phyloP scores from a whole-genome alignment of 2,113 vertebrate genomes.

The Psettodes erumei region DNA sequence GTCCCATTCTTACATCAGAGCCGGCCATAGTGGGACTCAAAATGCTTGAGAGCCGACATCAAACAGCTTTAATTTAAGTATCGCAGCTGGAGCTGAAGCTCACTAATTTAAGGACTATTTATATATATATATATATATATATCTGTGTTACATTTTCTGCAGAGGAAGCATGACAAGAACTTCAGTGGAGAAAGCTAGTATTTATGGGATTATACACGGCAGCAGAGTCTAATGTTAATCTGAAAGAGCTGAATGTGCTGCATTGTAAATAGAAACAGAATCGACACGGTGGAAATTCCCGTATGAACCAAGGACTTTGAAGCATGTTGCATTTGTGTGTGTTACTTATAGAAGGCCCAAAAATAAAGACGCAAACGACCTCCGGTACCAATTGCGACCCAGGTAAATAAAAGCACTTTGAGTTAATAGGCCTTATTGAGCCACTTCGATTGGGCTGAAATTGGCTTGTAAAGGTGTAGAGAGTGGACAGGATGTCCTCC shows the following conservation, averaged over 20 bases:
- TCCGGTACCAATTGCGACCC: slow-evolving; percentile 1
- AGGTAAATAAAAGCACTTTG: slow-evolving; percentile 58
- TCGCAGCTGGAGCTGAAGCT: slow-evolving; percentile 1
- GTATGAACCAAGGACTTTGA: slow-evolving; percentile 18
- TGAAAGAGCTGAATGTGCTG: slow-evolving; percentile 25
- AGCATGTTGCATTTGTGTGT: slow-evolving; percentile 9
- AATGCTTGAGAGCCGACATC: slow-evolving; percentile 43
- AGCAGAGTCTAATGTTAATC: slow-evolving; percentile 18
- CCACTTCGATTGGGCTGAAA: slow-evolving; percentile 60
- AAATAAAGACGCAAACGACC: slow-evolving; percentile 41
- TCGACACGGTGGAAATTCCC: slow-evolving; percentile 8
- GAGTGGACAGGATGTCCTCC: slow-evolving; percentile 45
- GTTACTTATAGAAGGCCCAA: slow-evolving; percentile 18
- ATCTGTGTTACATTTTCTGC: slow-evolving; percentile 35
- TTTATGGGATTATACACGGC: slow-evolving; percentile 21
- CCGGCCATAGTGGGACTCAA: not conserved
- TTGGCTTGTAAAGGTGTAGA: slow-evolving; percentile 50
- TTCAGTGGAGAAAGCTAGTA: slow-evolving; percentile 6
- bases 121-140: no score
- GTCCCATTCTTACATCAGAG: slow-evolving; percentile 44
- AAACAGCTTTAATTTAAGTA: slow-evolving; percentile 56
- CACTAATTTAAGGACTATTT: slow-evolving; percentile 51
- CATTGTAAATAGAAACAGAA: slow-evolving; percentile 18
- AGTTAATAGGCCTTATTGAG: slow-evolving; percentile 64
- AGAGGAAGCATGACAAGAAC: slow-evolving; percentile 25